These are phyloP conservation scores for Polyploca ridens DNA, from an alignment of 2,888 invertebrate genomes.

Conservation along the genomic window DNA sequence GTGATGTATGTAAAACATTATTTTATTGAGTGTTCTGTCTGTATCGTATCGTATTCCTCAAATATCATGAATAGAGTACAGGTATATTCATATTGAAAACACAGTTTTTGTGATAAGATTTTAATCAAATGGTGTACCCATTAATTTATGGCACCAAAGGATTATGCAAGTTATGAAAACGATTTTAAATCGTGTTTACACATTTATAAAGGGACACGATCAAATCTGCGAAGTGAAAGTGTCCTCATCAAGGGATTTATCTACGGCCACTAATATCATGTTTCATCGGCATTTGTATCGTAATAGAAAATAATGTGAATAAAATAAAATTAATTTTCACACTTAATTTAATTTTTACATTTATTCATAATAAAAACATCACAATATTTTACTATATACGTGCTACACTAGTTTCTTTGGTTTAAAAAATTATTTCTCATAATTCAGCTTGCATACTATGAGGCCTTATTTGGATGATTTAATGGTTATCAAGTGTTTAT, in stretches of 20 bases:
- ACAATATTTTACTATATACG: background rate
- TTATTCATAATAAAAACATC: constrained; percentile 4
- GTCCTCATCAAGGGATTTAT: too few relatives aligned
- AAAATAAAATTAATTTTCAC: background rate
- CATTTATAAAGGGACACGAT: too few relatives aligned
- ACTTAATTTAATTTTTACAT: background rate
- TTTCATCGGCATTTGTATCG: background rate
- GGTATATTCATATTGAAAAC: background rate
- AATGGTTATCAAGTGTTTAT: background rate
- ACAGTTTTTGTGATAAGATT: background rate
- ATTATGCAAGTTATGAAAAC: background rate
- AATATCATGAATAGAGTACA: background rate
- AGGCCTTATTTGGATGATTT: background rate
- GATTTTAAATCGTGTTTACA: too few relatives aligned
- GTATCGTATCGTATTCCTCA: background rate
- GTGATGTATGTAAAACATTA: constrained; percentile 34
- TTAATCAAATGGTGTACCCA: background rate
- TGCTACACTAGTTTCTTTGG: background rate
- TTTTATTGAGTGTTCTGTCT: constrained; percentile 19
- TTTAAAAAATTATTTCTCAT: background rate
- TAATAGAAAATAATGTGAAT: background rate
- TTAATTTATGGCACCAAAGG: background rate
- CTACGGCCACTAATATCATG: background rate
- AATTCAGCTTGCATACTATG: background rate
- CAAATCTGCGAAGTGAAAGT: background rate